Base-by-base conservation (phyloP, 2,113 vertebrate species). In the Leucopsar rothschildi region DNA sequence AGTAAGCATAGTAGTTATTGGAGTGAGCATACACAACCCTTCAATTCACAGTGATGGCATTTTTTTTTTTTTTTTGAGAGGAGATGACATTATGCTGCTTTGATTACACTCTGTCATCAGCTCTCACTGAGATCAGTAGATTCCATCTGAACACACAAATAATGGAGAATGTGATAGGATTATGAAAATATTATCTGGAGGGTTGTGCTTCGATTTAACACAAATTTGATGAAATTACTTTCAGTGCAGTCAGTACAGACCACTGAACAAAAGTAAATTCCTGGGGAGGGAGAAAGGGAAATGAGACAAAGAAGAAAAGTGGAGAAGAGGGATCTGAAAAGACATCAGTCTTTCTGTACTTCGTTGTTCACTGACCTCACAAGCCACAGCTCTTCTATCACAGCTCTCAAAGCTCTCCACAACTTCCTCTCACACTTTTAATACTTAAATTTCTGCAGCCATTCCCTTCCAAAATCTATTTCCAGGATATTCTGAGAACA, bases 181-280 rank as follows among this genome's bases (percentile, higher is more conserved):
- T 86, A 90, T 83, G 75, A 90, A 94, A 96, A 95, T 86, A 81
- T 35, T 90, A 44, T 87, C 68, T 82, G 28, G 42, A 93, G 40
- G 11, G 25, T 13, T 90, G 64, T 50, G 39, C 52, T 88, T 93
- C 1, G 2, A 52, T 96, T 94, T 90, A 91, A 81, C 42, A 90
- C 7, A 90, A 75, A 93, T 93, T 82, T 92, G 68, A 86, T 94
- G 28, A 93, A 85, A 71, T 90, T 92, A 35, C 56, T 94, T 91
- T 81, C 87, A 86, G 14, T 56, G 52, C 44, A 92, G 35, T 57
- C 50, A 45, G 20, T 80, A 66, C 63, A 81, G 64, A 75, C 29
- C 52, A 75, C 53, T 94, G 93, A 92, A 88, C 60, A 83, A 90
- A 90, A 93, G 24, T 20, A 79, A 90, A 91, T 72, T 59, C 11